Conservation (phyloP, 2,113 vertebrate species). For the Tragelaphus scriptus region DNA sequence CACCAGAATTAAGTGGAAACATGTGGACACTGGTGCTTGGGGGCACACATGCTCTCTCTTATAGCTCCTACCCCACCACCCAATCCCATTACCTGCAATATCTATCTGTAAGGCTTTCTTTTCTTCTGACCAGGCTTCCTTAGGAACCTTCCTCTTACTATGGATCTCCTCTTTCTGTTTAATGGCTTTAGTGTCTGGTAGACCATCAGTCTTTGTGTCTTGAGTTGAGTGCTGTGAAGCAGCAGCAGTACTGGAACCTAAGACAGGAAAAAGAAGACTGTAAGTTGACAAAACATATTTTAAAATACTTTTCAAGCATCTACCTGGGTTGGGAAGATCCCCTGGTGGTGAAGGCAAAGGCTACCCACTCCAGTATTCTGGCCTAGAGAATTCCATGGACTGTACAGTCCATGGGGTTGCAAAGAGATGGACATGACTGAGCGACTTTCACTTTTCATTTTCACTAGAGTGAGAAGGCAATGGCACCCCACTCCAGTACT, state of each 20-base stretch:
- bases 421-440: neutral
- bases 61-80: neutral
- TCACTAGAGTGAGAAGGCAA: neutral
- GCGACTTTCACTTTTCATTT: neutral
- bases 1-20: neutral
- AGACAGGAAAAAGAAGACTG: neutral
- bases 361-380: neutral
- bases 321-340: neutral
- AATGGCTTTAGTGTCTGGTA: conserved; percentile 44
- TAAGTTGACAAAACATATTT: neutral
- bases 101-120: neutral
- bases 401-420: neutral
- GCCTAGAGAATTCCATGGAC: neutral
- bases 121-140: conserved; percentile 66
- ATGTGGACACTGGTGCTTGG: neutral
- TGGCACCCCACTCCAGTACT: too few relatives aligned
- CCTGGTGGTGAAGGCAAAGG: neutral
- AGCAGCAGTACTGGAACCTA: conserved; percentile 83
- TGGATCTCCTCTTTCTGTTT: conserved; percentile 78
- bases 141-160: conserved; percentile 69
- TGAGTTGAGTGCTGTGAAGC: conserved; percentile 70
- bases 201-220: conserved; percentile 47
- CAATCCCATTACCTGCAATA: conserved; percentile 63
- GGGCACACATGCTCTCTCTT: neutral
- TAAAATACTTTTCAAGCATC: neutral